Percentiles rank a stretch among this genome's conserved stretches.
Evolutionary conservation across 1,140 invertebrate species (phyloP).

Genomic region (Saccostrea glomerata): DNA sequence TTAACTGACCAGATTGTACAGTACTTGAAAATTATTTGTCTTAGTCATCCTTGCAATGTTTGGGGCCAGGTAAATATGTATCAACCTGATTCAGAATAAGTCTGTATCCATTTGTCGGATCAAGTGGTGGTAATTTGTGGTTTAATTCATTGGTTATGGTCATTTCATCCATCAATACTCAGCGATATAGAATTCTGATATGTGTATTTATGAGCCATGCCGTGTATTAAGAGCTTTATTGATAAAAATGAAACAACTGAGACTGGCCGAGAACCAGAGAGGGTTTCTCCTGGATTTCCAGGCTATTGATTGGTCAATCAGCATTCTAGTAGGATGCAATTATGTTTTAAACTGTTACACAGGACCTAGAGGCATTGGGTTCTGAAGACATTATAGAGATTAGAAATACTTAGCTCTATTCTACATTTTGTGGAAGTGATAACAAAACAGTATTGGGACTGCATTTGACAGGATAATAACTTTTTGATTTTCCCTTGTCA

Average conservation of each 20-base stretch:
- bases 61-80: neutral
- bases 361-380: neutral
- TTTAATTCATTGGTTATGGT: slow-evolving; percentile 17
- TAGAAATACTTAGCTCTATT: neutral
- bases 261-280: neutral
- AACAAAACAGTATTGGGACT: neutral
- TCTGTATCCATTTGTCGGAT: neutral
- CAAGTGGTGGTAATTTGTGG: neutral
- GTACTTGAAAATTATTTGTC: too few relatives aligned
- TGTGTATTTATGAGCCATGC: slow-evolving; percentile 35
- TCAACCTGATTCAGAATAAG: neutral
- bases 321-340: neutral
- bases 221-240: neutral
- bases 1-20: too few relatives aligned
- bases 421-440: neutral
- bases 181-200: slow-evolving; percentile 14
- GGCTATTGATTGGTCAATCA: slow-evolving; percentile 4
- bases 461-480: neutral
- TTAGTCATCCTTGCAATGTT: too few relatives aligned
- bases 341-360: slow-evolving; percentile 4
- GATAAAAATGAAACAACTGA: neutral
- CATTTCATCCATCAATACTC: slow-evolving; percentile 21
- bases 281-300: slow-evolving; percentile 1
- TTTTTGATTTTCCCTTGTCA: slow-evolving; percentile 24
- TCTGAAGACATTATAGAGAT: neutral